Percentiles rank a stretch among this genome's conserved stretches.
Conservation (phyloP, 2,888 invertebrate species). For the Melanargia galathea region DNA sequence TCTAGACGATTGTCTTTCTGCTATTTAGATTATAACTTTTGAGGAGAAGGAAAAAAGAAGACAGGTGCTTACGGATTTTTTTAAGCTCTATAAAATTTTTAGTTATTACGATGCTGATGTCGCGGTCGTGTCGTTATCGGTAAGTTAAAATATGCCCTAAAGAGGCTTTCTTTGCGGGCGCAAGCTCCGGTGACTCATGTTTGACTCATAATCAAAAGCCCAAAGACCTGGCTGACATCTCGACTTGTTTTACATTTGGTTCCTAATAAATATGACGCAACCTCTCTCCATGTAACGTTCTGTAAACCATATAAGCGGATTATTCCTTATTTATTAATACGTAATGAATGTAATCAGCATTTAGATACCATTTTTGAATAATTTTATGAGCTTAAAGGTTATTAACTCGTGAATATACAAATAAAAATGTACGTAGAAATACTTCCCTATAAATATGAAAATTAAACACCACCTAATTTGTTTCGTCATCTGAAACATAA, state of each 20-base stretch:
- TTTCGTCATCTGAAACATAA: conserved; percentile 6
- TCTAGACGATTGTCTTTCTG: no score
- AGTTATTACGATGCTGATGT: background rate
- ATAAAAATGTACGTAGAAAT: background rate
- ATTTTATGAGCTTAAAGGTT: background rate
- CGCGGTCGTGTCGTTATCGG: conserved; percentile 9
- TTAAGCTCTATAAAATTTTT: no score
- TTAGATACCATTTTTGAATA: background rate
- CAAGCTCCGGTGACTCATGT: conserved; percentile 64
- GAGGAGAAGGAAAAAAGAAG: no score
- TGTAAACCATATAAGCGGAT: conserved; percentile 11
- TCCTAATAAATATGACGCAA: conserved; percentile 30
- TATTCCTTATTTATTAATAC: conserved; percentile 20
- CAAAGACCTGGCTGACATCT: conserved; percentile 28
- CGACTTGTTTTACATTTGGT: conserved; percentile 31
- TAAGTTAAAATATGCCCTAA: conserved; percentile 5
- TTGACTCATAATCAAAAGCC: conserved; percentile 62
- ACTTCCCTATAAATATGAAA: background rate
- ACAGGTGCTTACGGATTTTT: no score
- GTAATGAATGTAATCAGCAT: conserved; percentile 4
- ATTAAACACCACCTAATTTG: background rate
- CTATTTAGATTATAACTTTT: no score
- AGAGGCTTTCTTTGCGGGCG: conserved; percentile 62
- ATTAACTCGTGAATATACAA: conserved; percentile 2
- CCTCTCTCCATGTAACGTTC: background rate